A percentile compares a stretch with the other conserved stretches of the same genome.
Evolutionary conservation across 2,797 vertebrate genomes (phyloP).

Genomic region (Epinephelus coioides): DNA sequence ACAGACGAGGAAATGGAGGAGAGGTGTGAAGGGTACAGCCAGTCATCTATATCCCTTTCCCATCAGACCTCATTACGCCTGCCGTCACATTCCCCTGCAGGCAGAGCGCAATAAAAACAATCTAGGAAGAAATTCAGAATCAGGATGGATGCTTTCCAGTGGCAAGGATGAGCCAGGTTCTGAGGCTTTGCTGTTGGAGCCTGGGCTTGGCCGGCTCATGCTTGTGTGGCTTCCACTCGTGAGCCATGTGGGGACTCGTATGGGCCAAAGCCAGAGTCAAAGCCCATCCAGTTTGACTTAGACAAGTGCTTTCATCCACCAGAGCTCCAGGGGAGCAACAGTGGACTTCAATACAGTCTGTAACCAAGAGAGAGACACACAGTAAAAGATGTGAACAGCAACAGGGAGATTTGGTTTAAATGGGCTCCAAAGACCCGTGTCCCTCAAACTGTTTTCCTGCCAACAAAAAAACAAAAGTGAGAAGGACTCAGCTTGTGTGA

Average conservation of each 20-base stretch:
- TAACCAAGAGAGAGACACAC: background rate
- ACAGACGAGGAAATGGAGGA: background rate
- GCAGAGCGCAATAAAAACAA: constrained; percentile 54
- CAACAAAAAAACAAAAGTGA: background rate
- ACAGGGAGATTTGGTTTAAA: background rate
- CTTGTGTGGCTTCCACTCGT: background rate
- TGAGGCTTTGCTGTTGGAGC: constrained; percentile 18
- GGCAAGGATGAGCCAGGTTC: constrained; percentile 34
- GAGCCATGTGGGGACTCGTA: constrained; percentile 11
- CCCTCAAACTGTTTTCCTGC: background rate
- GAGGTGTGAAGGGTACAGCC: constrained; percentile 33
- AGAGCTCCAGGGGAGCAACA: background rate
- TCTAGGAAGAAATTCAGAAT: constrained; percentile 30
- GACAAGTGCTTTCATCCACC: background rate
- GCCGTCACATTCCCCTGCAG: constrained; percentile 31
- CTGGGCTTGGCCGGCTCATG: constrained; percentile 6
- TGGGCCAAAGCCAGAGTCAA: constrained; percentile 8
- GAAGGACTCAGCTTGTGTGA: background rate
- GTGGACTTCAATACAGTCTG: background rate
- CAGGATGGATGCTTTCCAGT: constrained; percentile 32
- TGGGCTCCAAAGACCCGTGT: background rate
- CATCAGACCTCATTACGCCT: constrained; percentile 55
- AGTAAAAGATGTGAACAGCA: background rate
- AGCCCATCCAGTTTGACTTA: constrained; percentile 8
- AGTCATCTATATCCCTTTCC: constrained; percentile 21